Conservation (phyloP, 2,888 invertebrate species). For the Leucozona laternaria region DNA sequence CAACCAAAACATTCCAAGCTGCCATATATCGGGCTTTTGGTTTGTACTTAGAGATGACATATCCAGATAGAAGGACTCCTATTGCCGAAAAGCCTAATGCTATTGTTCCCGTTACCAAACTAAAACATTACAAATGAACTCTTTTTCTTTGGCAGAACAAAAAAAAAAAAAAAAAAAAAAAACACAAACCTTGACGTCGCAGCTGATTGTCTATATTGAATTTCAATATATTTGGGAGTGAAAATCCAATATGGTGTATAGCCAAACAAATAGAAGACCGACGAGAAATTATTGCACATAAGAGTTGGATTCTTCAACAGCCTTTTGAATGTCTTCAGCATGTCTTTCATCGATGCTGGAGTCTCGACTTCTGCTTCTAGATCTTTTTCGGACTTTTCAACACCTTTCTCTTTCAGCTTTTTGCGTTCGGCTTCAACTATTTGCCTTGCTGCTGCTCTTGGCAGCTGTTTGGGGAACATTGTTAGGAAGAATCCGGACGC, state of each 20-base stretch:
- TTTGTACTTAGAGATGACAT: slow-evolving; percentile 87
- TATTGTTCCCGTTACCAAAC: slow-evolving; percentile 89
- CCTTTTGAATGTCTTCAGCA: slow-evolving; percentile 87
- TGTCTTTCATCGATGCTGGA: slow-evolving; percentile 85
- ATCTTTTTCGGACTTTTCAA: slow-evolving; percentile 34
- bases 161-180: no score
- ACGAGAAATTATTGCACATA: slow-evolving; percentile 89
- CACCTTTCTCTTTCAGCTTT: slow-evolving; percentile 68
- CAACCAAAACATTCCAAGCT: slow-evolving; percentile 88
- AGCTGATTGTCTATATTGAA: slow-evolving; percentile 91
- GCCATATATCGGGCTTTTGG: slow-evolving; percentile 88
- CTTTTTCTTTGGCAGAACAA: background rate
- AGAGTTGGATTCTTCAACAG: slow-evolving; percentile 88
- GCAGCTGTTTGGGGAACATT: slow-evolving; percentile 89
- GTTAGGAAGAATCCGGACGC: slow-evolving; percentile 86
- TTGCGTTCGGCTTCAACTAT: slow-evolving; percentile 81
- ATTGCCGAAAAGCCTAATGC: slow-evolving; percentile 89
- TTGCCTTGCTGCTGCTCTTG: slow-evolving; percentile 86
- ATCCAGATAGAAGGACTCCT: slow-evolving; percentile 88
- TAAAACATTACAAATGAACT: slow-evolving; percentile 78
- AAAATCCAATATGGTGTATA: slow-evolving; percentile 92
- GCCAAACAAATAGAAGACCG: slow-evolving; percentile 89
- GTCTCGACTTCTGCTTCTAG: slow-evolving; percentile 78
- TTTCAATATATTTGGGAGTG: slow-evolving; percentile 93
- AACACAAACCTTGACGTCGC: slow-evolving; percentile 85